phyloP scores from a whole-genome alignment of 2,888 invertebrate species.

The Crioceris asparagi region DNA sequence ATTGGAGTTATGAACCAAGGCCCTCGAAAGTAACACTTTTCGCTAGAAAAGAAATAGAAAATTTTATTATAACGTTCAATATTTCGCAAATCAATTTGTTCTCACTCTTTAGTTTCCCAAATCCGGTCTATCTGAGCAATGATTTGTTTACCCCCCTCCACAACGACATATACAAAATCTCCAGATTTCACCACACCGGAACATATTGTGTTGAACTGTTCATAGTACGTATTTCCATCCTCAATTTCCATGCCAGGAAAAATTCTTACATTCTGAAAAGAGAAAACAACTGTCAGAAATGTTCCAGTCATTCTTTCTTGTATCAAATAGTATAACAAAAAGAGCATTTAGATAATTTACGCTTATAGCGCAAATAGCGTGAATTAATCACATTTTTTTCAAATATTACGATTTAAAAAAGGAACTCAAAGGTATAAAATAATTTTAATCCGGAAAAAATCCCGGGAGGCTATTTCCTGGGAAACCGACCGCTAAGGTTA shows the following conservation, averaged over 20 bases:
- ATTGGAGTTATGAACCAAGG: conserved; percentile 85
- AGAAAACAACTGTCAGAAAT: too few species aligned
- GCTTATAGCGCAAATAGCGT: too few species aligned
- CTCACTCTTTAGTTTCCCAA: conserved; percentile 86
- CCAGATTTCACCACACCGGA: conserved; percentile 79
- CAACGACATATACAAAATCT: conserved; percentile 91
- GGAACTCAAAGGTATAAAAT: too few species aligned
- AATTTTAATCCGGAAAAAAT: too few species aligned
- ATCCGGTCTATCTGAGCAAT: conserved; percentile 90
- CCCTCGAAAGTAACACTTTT: conserved; percentile 85
- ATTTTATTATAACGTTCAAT: background rate
- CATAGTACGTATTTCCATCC: conserved; percentile 77
- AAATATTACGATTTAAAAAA: too few species aligned
- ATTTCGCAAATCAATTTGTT: conserved; percentile 20
- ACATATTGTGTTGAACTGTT: conserved; percentile 81
- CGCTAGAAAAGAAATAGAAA: conserved; percentile 45
- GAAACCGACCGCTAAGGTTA: too few species aligned
- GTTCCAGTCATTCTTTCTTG: too few species aligned
- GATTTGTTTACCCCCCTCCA: conserved; percentile 80
- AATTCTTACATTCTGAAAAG: conserved; percentile 64
- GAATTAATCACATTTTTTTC: too few species aligned
- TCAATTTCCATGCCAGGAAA: conserved; percentile 55
- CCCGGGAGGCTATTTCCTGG: too few species aligned
- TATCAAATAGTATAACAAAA: too few species aligned
- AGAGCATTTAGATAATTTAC: too few species aligned